A percentile compares a stretch with the other conserved stretches of the same genome.
Evolutionary conservation across 2,888 invertebrate species (phyloP).

Genomic region (Idaea straminata): DNA sequence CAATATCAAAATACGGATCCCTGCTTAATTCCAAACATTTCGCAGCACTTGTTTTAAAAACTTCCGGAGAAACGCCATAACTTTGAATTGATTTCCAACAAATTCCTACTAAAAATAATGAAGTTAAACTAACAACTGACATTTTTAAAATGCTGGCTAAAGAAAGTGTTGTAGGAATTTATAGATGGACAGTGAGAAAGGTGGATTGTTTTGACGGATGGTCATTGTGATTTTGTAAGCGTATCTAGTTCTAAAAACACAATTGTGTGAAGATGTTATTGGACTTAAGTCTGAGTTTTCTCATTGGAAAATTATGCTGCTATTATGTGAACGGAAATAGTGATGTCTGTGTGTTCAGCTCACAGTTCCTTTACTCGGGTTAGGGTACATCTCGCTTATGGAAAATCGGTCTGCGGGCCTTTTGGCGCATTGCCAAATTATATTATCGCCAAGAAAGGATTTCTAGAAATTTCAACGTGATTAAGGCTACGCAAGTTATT

Average conservation of each 20-base stretch:
- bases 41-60: constrained; percentile 24
- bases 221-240: background rate
- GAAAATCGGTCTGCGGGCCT: too few relatives aligned
- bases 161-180: constrained; percentile 10
- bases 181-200: constrained; percentile 16
- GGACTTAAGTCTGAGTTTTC: constrained; percentile 3
- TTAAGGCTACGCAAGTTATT: too few relatives aligned
- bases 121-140: constrained; percentile 3
- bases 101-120: background rate
- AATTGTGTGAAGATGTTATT: constrained; percentile 7
- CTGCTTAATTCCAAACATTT: constrained; percentile 41
- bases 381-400: too few relatives aligned
- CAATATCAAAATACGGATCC: constrained; percentile 55
- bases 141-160: constrained; percentile 15
- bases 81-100: background rate
- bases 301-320: background rate
- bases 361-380: too few relatives aligned
- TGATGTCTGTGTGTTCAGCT: too few relatives aligned
- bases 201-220: constrained; percentile 3
- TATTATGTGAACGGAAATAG: too few relatives aligned
- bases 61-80: constrained; percentile 2
- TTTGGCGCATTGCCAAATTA: too few relatives aligned
- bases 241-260: constrained; percentile 7
- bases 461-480: too few relatives aligned
- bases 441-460: too few relatives aligned